phyloP scores from a whole-genome alignment of 2,113 vertebrate genomes.

The Rhagologus leucostigma region DNA sequence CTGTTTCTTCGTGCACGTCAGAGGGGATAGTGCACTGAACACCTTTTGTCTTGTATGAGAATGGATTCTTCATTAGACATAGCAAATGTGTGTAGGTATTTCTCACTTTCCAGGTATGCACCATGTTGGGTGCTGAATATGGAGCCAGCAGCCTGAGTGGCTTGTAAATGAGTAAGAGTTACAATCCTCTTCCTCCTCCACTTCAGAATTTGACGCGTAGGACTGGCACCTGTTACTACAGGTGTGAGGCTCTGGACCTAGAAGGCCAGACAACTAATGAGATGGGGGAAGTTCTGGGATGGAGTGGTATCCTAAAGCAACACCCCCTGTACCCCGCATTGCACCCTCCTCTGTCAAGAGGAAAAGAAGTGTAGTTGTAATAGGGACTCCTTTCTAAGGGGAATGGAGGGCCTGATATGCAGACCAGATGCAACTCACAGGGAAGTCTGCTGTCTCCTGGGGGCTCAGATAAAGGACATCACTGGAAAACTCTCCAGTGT shows the following conservation, averaged over 20 bases:
- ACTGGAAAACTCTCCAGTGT: background rate
- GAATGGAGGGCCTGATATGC: too few relatives aligned
- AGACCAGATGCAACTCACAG: background rate
- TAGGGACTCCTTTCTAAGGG: background rate
- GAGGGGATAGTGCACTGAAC: background rate
- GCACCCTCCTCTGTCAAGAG: accelerated
- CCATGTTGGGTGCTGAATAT: background rate
- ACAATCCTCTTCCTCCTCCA: background rate
- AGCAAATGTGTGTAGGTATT: background rate
- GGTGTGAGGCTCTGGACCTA: background rate
- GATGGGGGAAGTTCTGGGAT: background rate
- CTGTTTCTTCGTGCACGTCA: background rate
- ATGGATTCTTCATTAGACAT: background rate
- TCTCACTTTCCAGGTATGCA: background rate
- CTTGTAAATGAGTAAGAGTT: background rate
- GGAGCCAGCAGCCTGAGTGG: background rate
- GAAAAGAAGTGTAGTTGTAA: background rate
- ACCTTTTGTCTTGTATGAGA: background rate
- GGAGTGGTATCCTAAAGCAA: background rate
- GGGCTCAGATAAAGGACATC: background rate
- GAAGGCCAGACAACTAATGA: background rate
- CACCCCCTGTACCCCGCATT: accelerated
- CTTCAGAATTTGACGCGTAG: background rate
- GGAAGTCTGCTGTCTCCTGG: background rate
- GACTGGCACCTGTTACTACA: background rate